phyloP scores from a whole-genome alignment of 2,888 invertebrate genomes.

The Theretra japonica region DNA sequence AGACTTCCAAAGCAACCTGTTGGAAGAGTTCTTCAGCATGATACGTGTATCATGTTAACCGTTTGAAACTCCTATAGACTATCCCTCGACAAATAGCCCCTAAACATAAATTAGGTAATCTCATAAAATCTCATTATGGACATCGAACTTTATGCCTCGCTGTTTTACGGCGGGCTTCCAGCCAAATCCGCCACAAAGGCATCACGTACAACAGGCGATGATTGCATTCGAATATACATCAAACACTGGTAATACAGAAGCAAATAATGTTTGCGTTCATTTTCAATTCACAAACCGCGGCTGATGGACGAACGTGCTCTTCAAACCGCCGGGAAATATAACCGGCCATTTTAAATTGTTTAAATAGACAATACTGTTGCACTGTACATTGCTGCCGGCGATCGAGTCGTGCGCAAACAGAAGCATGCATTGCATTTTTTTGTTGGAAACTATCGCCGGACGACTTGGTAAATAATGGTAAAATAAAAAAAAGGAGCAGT shows the following conservation, averaged over 20 bases:
- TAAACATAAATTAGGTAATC: too few species aligned
- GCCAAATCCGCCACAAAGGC: too few species aligned
- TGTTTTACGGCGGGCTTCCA: too few species aligned
- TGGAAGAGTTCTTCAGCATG: too few species aligned
- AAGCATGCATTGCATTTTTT: not conserved
- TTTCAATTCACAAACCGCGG: not conserved
- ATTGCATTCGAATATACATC: not conserved
- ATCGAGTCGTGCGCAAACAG: not conserved
- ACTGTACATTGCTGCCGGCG: not conserved
- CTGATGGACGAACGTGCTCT: slow-evolving; percentile 3
- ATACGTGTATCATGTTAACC: too few species aligned
- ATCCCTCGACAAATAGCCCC: too few species aligned
- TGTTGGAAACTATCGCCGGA: too few species aligned
- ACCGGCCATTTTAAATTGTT: not conserved
- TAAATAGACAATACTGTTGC: not conserved
- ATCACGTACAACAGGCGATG: not conserved
- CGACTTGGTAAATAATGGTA: too few species aligned
- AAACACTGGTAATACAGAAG: not conserved
- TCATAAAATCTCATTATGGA: too few species aligned
- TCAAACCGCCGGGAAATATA: not conserved
- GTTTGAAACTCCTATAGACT: too few species aligned
- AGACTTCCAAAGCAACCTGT: too few species aligned
- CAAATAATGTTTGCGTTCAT: slow-evolving; percentile 1
- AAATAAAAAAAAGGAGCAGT: too few species aligned
- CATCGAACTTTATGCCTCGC: not conserved